Evolutionary conservation across 2,113 vertebrate species (phyloP).

Genomic region (Heterotilapia buettikoferi): DNA sequence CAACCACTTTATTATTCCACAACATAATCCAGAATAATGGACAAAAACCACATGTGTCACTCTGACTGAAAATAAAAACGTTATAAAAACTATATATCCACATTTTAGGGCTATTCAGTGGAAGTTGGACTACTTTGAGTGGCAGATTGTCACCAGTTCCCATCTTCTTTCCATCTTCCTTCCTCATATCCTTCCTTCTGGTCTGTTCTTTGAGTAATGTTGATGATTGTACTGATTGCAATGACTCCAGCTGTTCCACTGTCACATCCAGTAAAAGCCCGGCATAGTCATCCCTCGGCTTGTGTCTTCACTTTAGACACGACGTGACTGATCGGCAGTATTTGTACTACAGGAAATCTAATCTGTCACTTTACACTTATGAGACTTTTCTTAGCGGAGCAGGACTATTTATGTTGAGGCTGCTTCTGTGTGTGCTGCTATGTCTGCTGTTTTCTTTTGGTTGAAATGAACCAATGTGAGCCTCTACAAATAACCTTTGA

Average conservation of each 20-base stretch:
- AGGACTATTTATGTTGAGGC: constrained; percentile 39
- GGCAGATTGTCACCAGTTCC: neutral
- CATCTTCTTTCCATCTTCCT: neutral
- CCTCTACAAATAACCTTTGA: constrained; percentile 31
- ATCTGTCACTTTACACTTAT: constrained; percentile 36
- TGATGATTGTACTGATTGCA: neutral
- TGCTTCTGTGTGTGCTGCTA: constrained; percentile 18
- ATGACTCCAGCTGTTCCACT: neutral
- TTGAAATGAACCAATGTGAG: neutral
- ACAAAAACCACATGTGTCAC: neutral
- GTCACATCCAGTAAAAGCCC: neutral
- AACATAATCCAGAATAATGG: neutral
- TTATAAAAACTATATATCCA: neutral
- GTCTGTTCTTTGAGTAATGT: neutral
- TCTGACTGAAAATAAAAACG: neutral
- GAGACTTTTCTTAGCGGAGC: neutral
- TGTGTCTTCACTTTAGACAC: constrained; percentile 4
- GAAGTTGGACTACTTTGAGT: neutral
- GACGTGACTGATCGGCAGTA: constrained; percentile 8
- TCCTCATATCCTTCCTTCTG: neutral
- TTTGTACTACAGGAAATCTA: constrained; percentile 36
- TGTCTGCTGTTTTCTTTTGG: constrained; percentile 23
- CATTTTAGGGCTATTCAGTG: neutral
- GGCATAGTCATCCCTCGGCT: neutral
- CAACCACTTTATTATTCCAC: neutral